Evolutionary conservation across 2,113 vertebrate genomes (phyloP).

Genomic region (Meleagris gallopavo): DNA sequence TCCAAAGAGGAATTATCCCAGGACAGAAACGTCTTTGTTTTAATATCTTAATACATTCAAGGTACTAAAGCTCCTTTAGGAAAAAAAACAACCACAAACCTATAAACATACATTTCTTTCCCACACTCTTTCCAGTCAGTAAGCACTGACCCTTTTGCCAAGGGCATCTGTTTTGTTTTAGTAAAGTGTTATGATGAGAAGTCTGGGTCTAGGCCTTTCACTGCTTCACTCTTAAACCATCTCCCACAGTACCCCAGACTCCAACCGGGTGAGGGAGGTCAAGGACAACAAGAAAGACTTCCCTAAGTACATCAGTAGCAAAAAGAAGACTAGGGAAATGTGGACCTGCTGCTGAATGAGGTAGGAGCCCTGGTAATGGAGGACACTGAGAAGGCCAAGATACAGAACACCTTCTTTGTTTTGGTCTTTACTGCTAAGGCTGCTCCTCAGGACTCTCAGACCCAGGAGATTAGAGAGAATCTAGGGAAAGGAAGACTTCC

Average conservation of each 20-base stretch:
- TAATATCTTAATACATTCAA: neutral
- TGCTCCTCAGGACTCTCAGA: neutral
- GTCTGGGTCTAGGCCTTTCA: neutral
- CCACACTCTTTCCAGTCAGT: slow-evolving; percentile 19
- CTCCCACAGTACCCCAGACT: neutral
- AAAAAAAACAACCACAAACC: neutral
- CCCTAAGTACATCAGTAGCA: neutral
- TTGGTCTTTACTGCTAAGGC: neutral
- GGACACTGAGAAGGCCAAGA: neutral
- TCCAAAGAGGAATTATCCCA: neutral
- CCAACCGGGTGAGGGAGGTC: neutral
- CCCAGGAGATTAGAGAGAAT: neutral
- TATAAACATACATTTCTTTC: slow-evolving; percentile 33
- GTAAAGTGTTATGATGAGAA: neutral
- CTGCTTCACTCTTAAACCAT: neutral
- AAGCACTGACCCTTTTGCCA: neutral
- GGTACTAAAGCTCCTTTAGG: neutral
- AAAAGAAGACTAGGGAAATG: neutral
- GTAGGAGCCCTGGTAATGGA: neutral
- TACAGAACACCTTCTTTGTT: neutral
- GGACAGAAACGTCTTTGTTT: neutral
- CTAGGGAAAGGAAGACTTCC: neutral
- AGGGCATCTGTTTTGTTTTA: slow-evolving; percentile 26
- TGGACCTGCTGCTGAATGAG: neutral
- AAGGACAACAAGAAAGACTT: neutral